These are phyloP conservation scores for Microtus ochrogaster DNA, from an alignment of 2,113 vertebrate species.

Conservation along the genomic window DNA sequence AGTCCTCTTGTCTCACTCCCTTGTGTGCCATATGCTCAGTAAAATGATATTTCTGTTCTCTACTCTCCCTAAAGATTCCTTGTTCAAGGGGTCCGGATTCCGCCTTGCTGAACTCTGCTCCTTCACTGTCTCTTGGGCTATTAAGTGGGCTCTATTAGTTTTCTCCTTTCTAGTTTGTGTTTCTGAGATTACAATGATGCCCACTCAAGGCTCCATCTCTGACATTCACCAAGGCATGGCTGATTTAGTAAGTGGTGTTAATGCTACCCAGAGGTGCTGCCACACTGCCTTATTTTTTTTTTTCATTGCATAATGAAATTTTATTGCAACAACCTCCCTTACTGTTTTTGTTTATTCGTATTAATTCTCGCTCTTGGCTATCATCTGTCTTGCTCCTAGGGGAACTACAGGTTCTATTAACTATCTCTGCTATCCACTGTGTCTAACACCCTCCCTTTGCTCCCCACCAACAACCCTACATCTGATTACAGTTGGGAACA, in stretches of 20 bases:
- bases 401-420: neutral
- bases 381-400: neutral
- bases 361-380: neutral
- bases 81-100: neutral
- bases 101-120: neutral
- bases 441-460: neutral
- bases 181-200: neutral
- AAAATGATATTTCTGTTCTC: slow-evolving; percentile 1
- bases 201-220: neutral
- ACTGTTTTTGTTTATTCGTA: neutral
- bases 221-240: neutral
- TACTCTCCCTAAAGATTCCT: neutral
- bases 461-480: neutral
- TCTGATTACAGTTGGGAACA: neutral
- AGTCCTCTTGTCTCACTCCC: neutral
- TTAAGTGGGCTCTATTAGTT: neutral
- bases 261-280: neutral
- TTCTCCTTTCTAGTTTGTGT: neutral
- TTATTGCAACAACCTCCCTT: neutral
- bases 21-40: neutral
- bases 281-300: no score
- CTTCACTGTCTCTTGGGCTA: neutral
- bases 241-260: neutral
- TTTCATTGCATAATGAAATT: neutral
- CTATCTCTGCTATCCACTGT: neutral